Conservation (phyloP, 2,113 vertebrate species). For the Vidua chalybeata region DNA sequence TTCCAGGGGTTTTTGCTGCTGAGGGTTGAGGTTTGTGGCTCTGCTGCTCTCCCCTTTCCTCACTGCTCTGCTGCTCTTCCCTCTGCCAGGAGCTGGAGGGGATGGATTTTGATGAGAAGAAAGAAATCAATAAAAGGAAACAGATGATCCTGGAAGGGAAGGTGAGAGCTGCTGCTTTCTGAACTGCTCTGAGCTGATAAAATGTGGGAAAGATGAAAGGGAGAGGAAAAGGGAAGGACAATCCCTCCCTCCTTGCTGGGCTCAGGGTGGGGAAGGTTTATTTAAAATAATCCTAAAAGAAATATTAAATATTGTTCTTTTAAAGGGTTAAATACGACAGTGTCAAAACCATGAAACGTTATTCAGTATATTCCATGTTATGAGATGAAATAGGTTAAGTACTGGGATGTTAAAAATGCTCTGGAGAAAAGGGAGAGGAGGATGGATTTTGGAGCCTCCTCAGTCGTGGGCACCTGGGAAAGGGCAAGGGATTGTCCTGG, state of each 20-base stretch:
- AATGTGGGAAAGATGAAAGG: background rate
- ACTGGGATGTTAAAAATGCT: background rate
- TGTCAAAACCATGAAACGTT: too few species aligned
- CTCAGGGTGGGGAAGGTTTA: background rate
- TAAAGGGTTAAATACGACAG: too few species aligned
- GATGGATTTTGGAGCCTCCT: background rate
- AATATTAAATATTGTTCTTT: too few species aligned
- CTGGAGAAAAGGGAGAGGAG: background rate
- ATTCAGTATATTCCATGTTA: too few species aligned
- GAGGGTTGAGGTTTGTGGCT: background rate
- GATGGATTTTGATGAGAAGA: constrained; percentile 92
- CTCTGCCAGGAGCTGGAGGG: constrained; percentile 87
- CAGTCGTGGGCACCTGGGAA: accelerated
- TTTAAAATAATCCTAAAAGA: background rate
- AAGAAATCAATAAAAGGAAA: constrained; percentile 94
- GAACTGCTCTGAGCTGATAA: background rate
- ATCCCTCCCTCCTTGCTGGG: background rate
- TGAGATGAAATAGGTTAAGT: background rate
- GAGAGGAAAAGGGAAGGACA: background rate
- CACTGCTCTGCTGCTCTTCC: background rate
- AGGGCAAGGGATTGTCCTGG: background rate
- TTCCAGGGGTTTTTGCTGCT: background rate
- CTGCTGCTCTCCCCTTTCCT: background rate
- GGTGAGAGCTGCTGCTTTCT: constrained; percentile 52
- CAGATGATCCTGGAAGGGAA: constrained; percentile 94